Base-by-base conservation (phyloP, 2,113 vertebrate genomes). In the Leptocoma aspasia region DNA sequence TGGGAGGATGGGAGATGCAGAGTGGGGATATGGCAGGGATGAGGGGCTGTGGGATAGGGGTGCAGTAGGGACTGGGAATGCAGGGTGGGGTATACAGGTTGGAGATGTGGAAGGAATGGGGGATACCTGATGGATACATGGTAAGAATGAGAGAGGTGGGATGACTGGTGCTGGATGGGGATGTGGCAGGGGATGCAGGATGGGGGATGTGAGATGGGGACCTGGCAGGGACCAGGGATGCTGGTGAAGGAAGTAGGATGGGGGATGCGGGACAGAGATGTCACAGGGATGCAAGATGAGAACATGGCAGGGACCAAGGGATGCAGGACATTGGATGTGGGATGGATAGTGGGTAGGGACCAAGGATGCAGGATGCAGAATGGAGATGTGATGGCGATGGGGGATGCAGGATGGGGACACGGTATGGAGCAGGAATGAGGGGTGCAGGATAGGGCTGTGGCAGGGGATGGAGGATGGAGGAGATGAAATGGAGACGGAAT, bases 91-190 rank as follows among this genome's bases (percentile, higher is more conserved):
- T 11, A 9, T 23, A 9, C 7, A 8, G 42, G 13, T 31, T 47
- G 59, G 21, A 44, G 26, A 22, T 21, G 9, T 14, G n/a, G 39
- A 27, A 53, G 66, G 60, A 52, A 39, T 37, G 16, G 20, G 39
- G 8, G 17, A 16, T 31, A 37, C 0, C 1, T 24, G 9, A 4
- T 35, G 27, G 31, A 10, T 35, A 9, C 15, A 5, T 11, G n/a
- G 22, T 15, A 27, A 14, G 7, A 22, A 42, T 17, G 33, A 49
- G 52, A 10, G 27, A 44, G 37, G 27, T 11, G 22, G 33, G 50
- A 26, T 75, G 52, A 3, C 16, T 52, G 30, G 11, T 57, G 42
- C 9, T 23, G 50, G 14, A 7, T 14, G 17, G 37, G 59, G 42
- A 24, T 5, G 4, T 10, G 17, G 13, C 12, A 45, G 17, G n/a